These are phyloP conservation scores for Thermophis baileyi DNA, from an alignment of 2,113 vertebrate species.

Conservation along the genomic window DNA sequence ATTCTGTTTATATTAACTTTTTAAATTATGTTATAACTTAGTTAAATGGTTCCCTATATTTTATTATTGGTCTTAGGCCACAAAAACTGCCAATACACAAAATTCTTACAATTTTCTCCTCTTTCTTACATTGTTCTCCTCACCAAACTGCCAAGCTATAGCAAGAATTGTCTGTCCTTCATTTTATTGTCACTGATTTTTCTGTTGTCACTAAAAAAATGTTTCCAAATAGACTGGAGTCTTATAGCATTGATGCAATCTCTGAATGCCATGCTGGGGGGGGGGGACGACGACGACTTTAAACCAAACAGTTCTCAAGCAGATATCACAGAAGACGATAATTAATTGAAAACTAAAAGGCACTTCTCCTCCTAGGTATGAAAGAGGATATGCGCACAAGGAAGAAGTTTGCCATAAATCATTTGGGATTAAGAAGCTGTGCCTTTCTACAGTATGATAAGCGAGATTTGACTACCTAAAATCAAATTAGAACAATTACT, in stretches of 20 bases:
- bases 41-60: neutral
- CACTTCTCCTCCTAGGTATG: too few species aligned
- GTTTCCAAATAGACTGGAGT: neutral
- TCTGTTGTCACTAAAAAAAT: neutral
- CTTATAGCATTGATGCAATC: neutral
- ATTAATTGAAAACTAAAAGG: neutral
- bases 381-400: neutral
- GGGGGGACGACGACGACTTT: rapidly evolving
- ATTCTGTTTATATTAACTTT: neutral
- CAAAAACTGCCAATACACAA: neutral
- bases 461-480: neutral
- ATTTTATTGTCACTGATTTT: neutral
- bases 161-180: neutral
- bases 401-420: neutral
- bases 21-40: neutral
- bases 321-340: neutral
- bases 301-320: neutral
- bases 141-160: neutral
- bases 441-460: neutral
- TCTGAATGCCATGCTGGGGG: neutral
- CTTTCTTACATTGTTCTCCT: neutral
- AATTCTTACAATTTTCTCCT: neutral
- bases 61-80: neutral
- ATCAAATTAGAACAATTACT: neutral
- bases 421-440: neutral